Evolutionary conservation across 2,113 vertebrate species (phyloP).

Genomic region (Seriola rivoliana): DNA sequence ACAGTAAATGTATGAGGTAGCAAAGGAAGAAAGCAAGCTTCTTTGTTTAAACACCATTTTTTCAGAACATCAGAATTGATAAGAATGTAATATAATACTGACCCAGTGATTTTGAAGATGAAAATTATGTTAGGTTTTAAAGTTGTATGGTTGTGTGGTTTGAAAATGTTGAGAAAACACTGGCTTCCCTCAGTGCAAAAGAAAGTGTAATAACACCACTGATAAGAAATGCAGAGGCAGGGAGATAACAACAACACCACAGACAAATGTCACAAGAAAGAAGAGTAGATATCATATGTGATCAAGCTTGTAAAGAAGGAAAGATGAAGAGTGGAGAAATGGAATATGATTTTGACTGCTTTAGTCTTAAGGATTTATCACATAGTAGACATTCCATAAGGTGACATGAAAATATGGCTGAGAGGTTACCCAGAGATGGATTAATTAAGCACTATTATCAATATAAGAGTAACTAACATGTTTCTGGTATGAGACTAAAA

Average conservation of each 20-base stretch:
- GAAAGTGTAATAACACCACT: conserved; percentile 30
- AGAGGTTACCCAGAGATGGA: conserved; percentile 60
- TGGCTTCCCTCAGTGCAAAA: conserved; percentile 6
- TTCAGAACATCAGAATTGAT: neutral
- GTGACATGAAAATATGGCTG: conserved; percentile 52
- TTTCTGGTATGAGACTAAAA: neutral
- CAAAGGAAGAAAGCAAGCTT: neutral
- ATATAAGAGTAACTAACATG: neutral
- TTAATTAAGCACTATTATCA: conserved; percentile 52
- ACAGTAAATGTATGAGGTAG: neutral
- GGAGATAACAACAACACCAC: conserved; percentile 4
- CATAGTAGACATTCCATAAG: conserved; percentile 44
- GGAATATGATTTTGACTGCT: conserved; percentile 29
- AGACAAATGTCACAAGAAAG: conserved; percentile 34
- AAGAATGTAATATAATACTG: neutral
- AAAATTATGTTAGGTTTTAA: neutral
- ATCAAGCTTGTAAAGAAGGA: conserved; percentile 52
- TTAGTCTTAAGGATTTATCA: conserved; percentile 45
- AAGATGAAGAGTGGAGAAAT: conserved; percentile 27
- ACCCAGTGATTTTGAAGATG: neutral
- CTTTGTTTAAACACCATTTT: neutral
- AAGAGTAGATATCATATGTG: conserved; percentile 62
- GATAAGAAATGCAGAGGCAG: conserved; percentile 45
- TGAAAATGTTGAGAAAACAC: neutral
- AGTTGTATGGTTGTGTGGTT: neutral